A percentile compares a stretch with the other conserved stretches of the same genome.
Conservation (phyloP, 1,140 invertebrate genomes). For the Zaprionus inermis region DNA sequence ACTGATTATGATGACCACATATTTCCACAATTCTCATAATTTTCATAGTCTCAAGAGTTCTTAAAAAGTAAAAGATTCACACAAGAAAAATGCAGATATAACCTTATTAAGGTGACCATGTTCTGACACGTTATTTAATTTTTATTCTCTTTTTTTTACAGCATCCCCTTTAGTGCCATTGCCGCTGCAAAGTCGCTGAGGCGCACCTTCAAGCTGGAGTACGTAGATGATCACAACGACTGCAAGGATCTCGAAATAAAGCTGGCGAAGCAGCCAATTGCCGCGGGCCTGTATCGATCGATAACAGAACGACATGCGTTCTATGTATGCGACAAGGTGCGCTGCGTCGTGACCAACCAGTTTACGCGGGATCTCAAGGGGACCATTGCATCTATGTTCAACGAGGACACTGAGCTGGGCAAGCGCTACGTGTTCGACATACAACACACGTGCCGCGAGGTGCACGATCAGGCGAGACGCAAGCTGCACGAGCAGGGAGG, state of each 20-base stretch:
- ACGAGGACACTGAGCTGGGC: constrained; percentile 93
- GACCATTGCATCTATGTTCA: constrained; percentile 95
- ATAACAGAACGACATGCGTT: constrained; percentile 96
- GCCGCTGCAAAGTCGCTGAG: constrained; percentile 91
- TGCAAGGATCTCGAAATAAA: constrained; percentile 90
- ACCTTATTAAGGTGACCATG: neutral
- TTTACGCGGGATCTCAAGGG: constrained; percentile 95
- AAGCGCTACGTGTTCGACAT: constrained; percentile 96
- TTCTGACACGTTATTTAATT: neutral
- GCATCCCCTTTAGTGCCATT: constrained; percentile 93
- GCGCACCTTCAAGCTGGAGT: constrained; percentile 90
- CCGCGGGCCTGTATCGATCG: constrained; percentile 92
- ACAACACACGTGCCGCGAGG: constrained; percentile 92
- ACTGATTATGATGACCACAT: neutral
- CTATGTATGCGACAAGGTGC: constrained; percentile 95
- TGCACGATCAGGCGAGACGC: constrained; percentile 93
- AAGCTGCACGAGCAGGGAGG: constrained; percentile 87
- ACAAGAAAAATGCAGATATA: too few species aligned
- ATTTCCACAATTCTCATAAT: too few species aligned
- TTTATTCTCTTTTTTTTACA: constrained; percentile 80
- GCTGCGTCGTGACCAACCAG: constrained; percentile 93
- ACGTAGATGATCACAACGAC: constrained; percentile 89
- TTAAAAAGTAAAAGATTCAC: too few species aligned
- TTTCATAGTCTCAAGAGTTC: too few species aligned
- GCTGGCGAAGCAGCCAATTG: constrained; percentile 90